Base-by-base conservation (phyloP, 2,888 invertebrate species). In the Tachystola acroxantha region DNA sequence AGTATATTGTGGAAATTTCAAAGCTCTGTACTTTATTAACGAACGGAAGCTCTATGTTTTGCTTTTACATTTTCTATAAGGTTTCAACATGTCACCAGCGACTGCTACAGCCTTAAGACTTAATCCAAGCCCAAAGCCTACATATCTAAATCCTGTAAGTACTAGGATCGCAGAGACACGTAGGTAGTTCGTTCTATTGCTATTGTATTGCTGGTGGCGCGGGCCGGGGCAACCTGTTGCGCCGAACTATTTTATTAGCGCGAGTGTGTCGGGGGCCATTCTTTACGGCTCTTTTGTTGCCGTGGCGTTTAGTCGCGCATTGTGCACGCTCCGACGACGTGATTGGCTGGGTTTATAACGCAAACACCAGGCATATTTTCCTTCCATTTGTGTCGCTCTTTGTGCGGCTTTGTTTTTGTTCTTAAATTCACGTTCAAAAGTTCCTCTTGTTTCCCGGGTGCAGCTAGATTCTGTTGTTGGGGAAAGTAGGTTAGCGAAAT, bases 221-320 rank as follows among this genome's bases (percentile, higher is more conserved):
- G 71, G 59, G 73, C 66, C 48, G 48, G 54, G 37, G 50, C 70
- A 68, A 85, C 84, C 85, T 85, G 85, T 85, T 85, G 85, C 85
- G 48, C 61, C 58, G 67, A 81, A 82, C 85, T 85, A 85, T 85
- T 85, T 85, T 85, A 84, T 84, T 85, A 84, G 80, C 71, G 63
- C 68, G 70, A 71, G 75, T 77, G 72, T 79, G 81, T 78, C 64
- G 80, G 74, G 71, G 78, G 73, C 81, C 78, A 84, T 85, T 85
- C 85, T 85, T 85, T 84, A 85, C 75, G 69, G 73, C 69, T 70
- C 81, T 79, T 81, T 82, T 82, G 82, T 82, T 74, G 72, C 69
- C 64, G 65, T 66, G 66, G 66, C 77, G 80, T 76, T 79, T 80
- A 78, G 78, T 75, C 72, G 64, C 72, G 67, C 65, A 64, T 65